Conservation (phyloP, 2,797 vertebrate genomes). For the Enteromius paludinosus region DNA sequence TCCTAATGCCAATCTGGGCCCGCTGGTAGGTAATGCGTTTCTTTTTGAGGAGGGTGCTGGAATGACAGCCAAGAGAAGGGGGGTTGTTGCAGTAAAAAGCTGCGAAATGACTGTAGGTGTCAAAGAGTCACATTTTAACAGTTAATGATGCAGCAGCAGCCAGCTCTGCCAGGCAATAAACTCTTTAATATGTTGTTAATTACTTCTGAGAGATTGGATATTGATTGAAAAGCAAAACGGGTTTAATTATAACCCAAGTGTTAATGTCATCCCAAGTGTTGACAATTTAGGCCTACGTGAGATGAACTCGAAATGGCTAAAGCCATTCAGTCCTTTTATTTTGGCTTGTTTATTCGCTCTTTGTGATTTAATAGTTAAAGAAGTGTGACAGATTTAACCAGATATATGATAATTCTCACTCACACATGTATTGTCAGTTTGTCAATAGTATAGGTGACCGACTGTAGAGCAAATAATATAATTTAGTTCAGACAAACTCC, state of each 20-base stretch:
- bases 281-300: constrained; percentile 66
- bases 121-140: constrained; percentile 76
- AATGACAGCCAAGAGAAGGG: constrained; percentile 42
- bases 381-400: background rate
- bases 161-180: constrained; percentile 75
- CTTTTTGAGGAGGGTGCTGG: constrained; percentile 30
- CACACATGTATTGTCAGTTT: background rate
- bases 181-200: constrained; percentile 82
- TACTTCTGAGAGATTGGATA: constrained; percentile 83
- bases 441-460: background rate
- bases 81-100: constrained; percentile 62
- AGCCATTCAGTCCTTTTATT: constrained; percentile 53
- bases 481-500: background rate
- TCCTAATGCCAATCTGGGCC: constrained; percentile 13
- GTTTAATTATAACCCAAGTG: constrained; percentile 78
- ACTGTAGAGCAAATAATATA: background rate
- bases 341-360: constrained; percentile 48
- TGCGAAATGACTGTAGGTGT: constrained; percentile 70
- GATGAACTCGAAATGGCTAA: constrained; percentile 63
- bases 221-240: constrained; percentile 81
- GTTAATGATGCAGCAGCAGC: constrained; percentile 77
- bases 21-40: constrained; percentile 28
- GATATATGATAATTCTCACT: background rate
- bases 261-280: constrained; percentile 70
- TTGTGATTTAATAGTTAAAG: constrained; percentile 9